A percentile compares a stretch with the other conserved stretches of the same genome.
Conservation (phyloP, 2,797 vertebrate species). For the Anguilla anguilla region DNA sequence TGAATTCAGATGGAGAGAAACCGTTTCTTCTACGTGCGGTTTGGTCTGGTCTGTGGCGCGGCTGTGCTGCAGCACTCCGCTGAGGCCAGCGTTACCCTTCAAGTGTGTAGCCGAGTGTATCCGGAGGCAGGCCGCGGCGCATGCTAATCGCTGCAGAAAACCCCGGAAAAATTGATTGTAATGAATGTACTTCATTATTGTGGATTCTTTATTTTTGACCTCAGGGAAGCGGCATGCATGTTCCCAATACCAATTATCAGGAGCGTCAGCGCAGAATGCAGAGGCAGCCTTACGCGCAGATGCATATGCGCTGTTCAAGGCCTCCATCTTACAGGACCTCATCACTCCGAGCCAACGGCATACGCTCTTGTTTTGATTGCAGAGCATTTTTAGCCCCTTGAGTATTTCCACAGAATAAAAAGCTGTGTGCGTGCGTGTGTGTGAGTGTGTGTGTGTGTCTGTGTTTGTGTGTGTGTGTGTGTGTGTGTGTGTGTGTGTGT, state of each 20-base stretch:
- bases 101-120: conserved; percentile 29
- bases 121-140: conserved; percentile 15
- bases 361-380: background rate
- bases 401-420: background rate
- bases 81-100: conserved; percentile 24
- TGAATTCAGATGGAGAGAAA: background rate
- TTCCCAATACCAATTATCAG: conserved; percentile 24
- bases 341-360: background rate
- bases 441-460: background rate
- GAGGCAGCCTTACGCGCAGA: background rate
- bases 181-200: conserved; percentile 28
- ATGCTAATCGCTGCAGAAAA: conserved; percentile 28
- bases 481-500: background rate
- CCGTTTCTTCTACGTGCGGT: background rate
- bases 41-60: background rate
- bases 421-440: background rate
- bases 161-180: conserved; percentile 30
- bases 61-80: conserved; percentile 16
- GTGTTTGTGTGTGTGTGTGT: background rate
- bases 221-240: background rate
- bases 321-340: background rate
- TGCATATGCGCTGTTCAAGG: background rate
- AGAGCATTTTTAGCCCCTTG: background rate
- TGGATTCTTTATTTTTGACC: conserved; percentile 23
- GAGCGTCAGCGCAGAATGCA: conserved; percentile 1